A percentile compares a stretch with the other conserved stretches of the same genome.
These are phyloP conservation scores for Microplitis mediator DNA, from an alignment of 1,140 invertebrate species.

Conservation along the genomic window DNA sequence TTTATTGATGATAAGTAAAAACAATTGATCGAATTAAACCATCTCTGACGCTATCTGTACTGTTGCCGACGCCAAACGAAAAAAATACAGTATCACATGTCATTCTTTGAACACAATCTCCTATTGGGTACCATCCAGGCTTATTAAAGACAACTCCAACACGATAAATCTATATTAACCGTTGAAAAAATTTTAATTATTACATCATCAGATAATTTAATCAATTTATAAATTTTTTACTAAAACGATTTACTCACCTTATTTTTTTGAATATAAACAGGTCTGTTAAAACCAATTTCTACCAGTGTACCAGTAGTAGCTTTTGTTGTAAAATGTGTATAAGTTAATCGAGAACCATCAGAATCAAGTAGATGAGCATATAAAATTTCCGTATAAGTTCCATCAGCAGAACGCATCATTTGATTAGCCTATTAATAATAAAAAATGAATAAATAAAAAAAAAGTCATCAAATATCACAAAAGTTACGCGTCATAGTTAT, in stretches of 20 bases:
- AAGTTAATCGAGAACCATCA: slow-evolving; percentile 76
- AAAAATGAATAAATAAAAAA: background rate
- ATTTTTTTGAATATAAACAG: slow-evolving; percentile 75
- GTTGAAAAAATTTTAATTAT: background rate
- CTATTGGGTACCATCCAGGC: slow-evolving; percentile 77
- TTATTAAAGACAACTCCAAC: slow-evolving; percentile 82
- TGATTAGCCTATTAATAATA: background rate
- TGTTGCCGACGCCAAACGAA: slow-evolving; percentile 73
- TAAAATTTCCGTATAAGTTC: slow-evolving; percentile 74
- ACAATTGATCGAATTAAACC: slow-evolving; percentile 78
- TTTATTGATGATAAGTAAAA: slow-evolving; percentile 58
- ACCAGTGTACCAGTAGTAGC: slow-evolving; percentile 68
- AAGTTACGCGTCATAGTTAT: background rate
- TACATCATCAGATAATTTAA: background rate
- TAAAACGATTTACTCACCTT: slow-evolving; percentile 59
- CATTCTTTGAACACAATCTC: slow-evolving; percentile 68
- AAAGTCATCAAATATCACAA: background rate
- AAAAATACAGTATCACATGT: slow-evolving; percentile 73
- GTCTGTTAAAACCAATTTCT: slow-evolving; percentile 79
- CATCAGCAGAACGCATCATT: slow-evolving; percentile 11
- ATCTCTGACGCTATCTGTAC: slow-evolving; percentile 71
- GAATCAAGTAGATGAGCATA: slow-evolving; percentile 80
- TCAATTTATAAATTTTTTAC: background rate
- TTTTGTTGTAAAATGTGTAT: slow-evolving; percentile 79
- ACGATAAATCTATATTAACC: slow-evolving; percentile 68